These are phyloP conservation scores for Bovichtus variegatus DNA, from an alignment of 2,797 vertebrate genomes.

Conservation along the genomic window DNA sequence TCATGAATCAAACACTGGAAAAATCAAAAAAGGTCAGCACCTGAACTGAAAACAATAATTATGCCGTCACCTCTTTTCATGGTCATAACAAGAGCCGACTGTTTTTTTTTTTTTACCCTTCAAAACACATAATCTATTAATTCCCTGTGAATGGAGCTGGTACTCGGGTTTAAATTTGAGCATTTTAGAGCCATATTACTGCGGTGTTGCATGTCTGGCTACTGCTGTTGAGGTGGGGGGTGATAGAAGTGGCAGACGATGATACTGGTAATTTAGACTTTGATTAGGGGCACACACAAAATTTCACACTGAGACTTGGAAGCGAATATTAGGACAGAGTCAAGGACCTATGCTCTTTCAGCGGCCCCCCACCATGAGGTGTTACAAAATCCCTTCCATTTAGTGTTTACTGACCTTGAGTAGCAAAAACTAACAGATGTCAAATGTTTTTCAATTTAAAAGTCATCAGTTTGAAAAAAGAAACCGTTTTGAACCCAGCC, in stretches of 20 bases:
- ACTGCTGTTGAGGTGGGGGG: not conserved
- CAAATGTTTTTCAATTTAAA: constrained; percentile 25
- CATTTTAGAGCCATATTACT: not conserved
- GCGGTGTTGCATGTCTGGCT: not conserved
- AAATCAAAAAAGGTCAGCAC: constrained; percentile 4
- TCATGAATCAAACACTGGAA: constrained; percentile 15
- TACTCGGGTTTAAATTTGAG: not conserved
- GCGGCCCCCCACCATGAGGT: not conserved
- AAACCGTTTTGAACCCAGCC: not conserved
- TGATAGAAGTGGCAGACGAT: constrained; percentile 4
- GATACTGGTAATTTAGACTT: constrained; percentile 12
- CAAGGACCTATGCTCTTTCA: constrained; percentile 16
- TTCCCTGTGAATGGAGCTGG: not conserved
- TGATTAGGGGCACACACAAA: constrained; percentile 5
- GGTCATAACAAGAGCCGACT: not conserved
- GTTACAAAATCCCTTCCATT: not conserved
- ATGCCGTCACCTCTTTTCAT: not conserved
- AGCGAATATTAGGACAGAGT: constrained; percentile 1
- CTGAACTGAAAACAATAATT: constrained; percentile 20
- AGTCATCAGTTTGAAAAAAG: not conserved
- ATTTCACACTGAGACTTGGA: not conserved
- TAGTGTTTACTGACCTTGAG: constrained; percentile 17
- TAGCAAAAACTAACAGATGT: constrained; percentile 24
- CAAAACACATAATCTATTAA: not conserved
- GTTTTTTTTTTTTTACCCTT: constrained; percentile 6